Conservation (phyloP, 2,888 invertebrate species). For the Gasteruption jaculator region DNA sequence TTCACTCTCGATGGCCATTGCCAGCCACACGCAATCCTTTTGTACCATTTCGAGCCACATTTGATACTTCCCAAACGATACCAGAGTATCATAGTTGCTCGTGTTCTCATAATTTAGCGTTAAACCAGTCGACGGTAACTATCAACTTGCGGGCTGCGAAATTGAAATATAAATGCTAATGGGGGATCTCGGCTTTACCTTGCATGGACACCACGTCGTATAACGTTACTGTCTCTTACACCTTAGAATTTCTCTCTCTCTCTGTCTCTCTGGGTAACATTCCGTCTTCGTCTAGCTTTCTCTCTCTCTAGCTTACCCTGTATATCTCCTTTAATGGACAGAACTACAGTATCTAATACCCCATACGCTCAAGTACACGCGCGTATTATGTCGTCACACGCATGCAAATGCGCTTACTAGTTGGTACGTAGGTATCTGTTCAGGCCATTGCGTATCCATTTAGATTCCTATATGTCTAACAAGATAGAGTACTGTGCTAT, state of each 20-base stretch:
- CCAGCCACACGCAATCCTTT: constrained; percentile 21
- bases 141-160: constrained; percentile 28
- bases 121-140: too few relatives aligned
- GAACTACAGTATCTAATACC: constrained; percentile 7
- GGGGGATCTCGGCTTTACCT: constrained; percentile 20
- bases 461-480: too few relatives aligned
- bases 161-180: constrained; percentile 44
- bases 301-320: constrained; percentile 11
- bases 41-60: too few relatives aligned
- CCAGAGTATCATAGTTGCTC: too few relatives aligned
- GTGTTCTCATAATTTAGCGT: too few relatives aligned
- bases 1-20: not conserved
- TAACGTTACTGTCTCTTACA: constrained; percentile 34
- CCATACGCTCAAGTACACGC: constrained; percentile 1
- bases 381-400: too few relatives aligned
- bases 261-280: constrained; percentile 9
- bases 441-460: too few relatives aligned
- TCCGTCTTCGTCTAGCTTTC: constrained; percentile 12
- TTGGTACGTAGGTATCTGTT: too few relatives aligned
- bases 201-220: constrained; percentile 25
- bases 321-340: constrained; percentile 8
- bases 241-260: constrained; percentile 17
- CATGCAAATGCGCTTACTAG: too few relatives aligned
- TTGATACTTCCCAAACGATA: too few relatives aligned
- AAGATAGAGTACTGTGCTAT: too few relatives aligned